Conservation (phyloP, 30 jellyfish, hydroid and myxozoan species). For the Aurelia aurita complex sp. Pacific region DNA sequence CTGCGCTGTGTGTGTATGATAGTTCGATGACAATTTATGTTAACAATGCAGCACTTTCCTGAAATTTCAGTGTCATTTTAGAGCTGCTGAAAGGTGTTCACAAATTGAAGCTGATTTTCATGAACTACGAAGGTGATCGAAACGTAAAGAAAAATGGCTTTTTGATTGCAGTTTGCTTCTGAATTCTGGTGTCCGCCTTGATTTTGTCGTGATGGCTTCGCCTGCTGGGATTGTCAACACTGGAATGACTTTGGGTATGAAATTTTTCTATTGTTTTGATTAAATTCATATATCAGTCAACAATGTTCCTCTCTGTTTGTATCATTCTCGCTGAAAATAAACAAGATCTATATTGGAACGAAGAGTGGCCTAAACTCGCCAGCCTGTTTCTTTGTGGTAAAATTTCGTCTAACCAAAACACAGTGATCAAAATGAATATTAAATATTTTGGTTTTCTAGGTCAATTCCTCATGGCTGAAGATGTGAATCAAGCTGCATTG, state of each 20-base stretch:
- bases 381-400: neutral
- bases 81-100: no score
- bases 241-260: conserved; percentile 2
- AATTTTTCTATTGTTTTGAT: neutral
- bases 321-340: no score
- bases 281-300: no score
- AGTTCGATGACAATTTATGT: neutral
- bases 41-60: neutral
- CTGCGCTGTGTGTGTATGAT: neutral
- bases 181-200: neutral
- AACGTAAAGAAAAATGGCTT: no score
- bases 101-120: no score
- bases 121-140: no score
- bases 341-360: no score
- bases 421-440: no score
- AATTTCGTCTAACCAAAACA: neutral
- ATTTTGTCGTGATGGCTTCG: neutral
- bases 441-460: conserved; percentile 30
- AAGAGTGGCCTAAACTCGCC: conserved; percentile 6
- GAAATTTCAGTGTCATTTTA: no score
- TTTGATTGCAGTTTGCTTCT: no score
- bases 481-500: conserved; percentile 73
- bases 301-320: no score
- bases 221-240: neutral
- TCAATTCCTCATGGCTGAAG: conserved; percentile 82